Base-by-base conservation (phyloP, 2,797 vertebrate species). In the Sebastes iracundus region DNA sequence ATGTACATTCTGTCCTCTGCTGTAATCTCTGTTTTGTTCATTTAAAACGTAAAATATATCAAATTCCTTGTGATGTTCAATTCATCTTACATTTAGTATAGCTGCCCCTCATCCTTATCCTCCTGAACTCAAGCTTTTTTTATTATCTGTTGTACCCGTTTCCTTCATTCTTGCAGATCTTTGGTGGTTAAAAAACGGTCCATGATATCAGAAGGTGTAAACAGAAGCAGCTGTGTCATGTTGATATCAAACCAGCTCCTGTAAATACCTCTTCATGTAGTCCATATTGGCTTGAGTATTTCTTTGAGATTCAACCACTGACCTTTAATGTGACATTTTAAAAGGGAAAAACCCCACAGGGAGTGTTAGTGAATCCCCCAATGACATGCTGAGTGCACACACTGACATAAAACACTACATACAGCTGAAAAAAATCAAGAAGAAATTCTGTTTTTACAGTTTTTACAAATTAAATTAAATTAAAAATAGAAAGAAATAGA, bases 261-360 rank as follows among this genome's bases (percentile, higher is more conserved):
- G 64, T 58, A 67, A 61, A 62, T 49, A 74, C 46, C 0, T 81
- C 59, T 66, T 59, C 42, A 25, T 70, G 56, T 28, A 46, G 42
- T 56, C 12, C 55, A 28, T 8, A 4, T 20, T 42, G 20, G 30
- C 61, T 33, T 3, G 2, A 79, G 20, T 25, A 14, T 84, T 73
- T 81, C 75, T 70, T 53, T 72, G 68, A 78, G 64, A 85, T 59
- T 67, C 64, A 63, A 85, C 72, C 77, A 70, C 25, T 89, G 80
- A 92, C 88, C 87, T 94, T 92, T 85, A 22, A 27, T 56, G 64
- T 90, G 92, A 81, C 89, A 94, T 92, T 94, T 92, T 23, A 71
- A 68, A 85, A 49, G 70, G 80, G 68, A 53, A 72, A 85, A 27
- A 2, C 61, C 84, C 89, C 84, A 75, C 61, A 64, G 88, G 84